Conservation (phyloP, 2,113 vertebrate species). For the Takifugu bimaculatus region DNA sequence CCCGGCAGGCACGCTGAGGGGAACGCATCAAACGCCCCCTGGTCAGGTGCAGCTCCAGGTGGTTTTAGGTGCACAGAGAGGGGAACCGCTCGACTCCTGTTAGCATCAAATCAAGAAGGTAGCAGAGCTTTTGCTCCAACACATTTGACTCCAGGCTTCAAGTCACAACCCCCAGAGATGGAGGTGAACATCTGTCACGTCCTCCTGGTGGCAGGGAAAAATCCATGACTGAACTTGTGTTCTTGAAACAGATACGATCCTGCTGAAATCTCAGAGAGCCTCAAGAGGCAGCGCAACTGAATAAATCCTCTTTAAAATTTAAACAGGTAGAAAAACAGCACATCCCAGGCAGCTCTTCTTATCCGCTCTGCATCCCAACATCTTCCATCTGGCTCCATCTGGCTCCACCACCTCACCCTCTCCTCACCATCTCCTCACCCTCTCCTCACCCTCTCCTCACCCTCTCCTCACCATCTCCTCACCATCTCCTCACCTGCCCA, state of each 20-base stretch:
- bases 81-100: no score
- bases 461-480: slow-evolving; percentile 17
- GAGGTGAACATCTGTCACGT: background rate
- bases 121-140: no score
- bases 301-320: background rate
- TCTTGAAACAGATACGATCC: background rate
- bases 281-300: background rate
- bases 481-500: slow-evolving; percentile 53
- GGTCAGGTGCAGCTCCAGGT: no score
- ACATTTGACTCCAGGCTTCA: no score
- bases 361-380: background rate
- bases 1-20: no score
- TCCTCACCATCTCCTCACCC: slow-evolving; percentile 10
- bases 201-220: background rate
- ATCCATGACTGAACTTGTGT: background rate
- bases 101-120: no score
- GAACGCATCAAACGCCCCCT: no score
- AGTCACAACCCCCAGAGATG: background rate
- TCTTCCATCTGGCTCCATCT: slow-evolving; percentile 61
- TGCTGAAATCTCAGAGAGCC: background rate
- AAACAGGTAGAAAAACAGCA: slow-evolving; percentile 3
- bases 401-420: no score
- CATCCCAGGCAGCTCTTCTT: background rate
- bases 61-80: no score
- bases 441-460: no score